A percentile compares a stretch with the other conserved stretches of the same genome.
phyloP scores from a whole-genome alignment of 2,113 vertebrate species.

The Crotalus viridis region DNA sequence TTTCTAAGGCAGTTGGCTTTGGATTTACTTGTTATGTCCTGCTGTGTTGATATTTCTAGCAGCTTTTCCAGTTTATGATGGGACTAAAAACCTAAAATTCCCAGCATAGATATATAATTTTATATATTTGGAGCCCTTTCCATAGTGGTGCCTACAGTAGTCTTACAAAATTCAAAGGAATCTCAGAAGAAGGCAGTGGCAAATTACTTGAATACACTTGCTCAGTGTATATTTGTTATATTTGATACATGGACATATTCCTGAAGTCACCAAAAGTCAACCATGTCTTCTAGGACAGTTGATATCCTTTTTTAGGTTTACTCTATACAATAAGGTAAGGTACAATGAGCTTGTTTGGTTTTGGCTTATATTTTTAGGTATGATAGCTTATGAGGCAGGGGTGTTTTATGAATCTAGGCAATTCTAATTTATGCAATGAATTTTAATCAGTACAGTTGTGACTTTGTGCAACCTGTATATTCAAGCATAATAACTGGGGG shows the following conservation, averaged over 20 bases:
- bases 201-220: not conserved
- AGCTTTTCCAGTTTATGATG: not conserved
- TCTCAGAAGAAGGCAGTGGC: not conserved
- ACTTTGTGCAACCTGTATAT: not conserved
- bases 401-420: not conserved
- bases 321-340: not conserved
- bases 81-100: not conserved
- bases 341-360: not conserved
- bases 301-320: not conserved
- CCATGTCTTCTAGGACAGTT: not conserved
- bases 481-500: not conserved
- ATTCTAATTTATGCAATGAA: not conserved
- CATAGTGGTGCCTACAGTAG: not conserved
- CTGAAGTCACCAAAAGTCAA: not conserved
- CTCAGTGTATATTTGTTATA: not conserved
- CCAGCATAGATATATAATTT: not conserved
- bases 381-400: not conserved
- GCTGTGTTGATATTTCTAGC: not conserved
- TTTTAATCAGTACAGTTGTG: not conserved
- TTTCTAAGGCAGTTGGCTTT: not conserved
- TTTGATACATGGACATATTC: not conserved
- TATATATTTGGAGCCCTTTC: not conserved
- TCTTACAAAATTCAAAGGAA: not conserved
- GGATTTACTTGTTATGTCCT: not conserved
- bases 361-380: not conserved